Evolutionary conservation across 2,888 invertebrate genomes (phyloP).

Genomic region (Drosophila phalerata): DNA sequence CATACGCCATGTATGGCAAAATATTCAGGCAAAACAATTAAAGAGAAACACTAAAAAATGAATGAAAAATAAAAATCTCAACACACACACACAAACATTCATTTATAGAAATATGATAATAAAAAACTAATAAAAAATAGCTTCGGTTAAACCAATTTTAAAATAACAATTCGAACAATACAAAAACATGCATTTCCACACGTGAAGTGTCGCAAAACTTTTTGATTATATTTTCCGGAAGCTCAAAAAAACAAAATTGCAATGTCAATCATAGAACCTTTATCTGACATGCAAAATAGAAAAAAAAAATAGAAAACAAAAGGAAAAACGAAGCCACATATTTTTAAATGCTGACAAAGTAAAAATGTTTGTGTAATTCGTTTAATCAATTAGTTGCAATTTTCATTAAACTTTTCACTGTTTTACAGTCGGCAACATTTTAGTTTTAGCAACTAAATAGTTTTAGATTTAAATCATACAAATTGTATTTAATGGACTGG

Average conservation of each 20-base stretch:
- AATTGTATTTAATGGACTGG: too few species aligned
- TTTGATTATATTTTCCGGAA: conserved; percentile 45
- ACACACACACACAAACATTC: conserved; percentile 27
- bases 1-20: conserved; percentile 35
- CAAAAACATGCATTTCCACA: conserved; percentile 14
- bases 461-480: neutral
- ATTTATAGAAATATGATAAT: conserved; percentile 21
- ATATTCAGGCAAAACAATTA: conserved; percentile 42
- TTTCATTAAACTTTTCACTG: conserved; percentile 33
- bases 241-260: conserved; percentile 51
- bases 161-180: conserved; percentile 35
- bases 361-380: conserved; percentile 20
- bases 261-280: conserved; percentile 40
- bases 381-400: conserved; percentile 45
- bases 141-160: conserved; percentile 43
- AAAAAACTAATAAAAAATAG: conserved; percentile 27
- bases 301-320: neutral
- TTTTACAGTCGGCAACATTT: neutral
- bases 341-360: conserved; percentile 53
- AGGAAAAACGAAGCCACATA: neutral
- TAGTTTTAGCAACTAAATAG: neutral
- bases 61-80: conserved; percentile 11
- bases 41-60: conserved; percentile 13
- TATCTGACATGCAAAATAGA: conserved; percentile 6
- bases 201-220: conserved; percentile 28